Evolutionary conservation across 2,797 vertebrate species (phyloP), one percentile per base, ranked within the genome.

Genomic region (Urosaurus nigricauda): DNA sequence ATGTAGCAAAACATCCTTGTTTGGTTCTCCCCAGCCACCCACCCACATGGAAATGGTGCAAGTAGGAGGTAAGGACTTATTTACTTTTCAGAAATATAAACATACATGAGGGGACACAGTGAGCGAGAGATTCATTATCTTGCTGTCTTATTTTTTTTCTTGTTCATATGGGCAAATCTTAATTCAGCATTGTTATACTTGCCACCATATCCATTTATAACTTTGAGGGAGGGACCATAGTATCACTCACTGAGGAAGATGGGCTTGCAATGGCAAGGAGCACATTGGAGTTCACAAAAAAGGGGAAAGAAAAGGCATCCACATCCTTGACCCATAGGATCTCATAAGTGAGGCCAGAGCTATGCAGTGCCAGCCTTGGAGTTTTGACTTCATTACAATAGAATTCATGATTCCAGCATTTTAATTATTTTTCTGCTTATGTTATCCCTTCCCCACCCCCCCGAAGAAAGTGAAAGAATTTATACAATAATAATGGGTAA

Each of bases 31-130:
- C 58, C 73, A n/a, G n/a, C n/a, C n/a, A 43, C 84, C 58, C 73
- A 43, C 71, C 88, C 73, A 77, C 60, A 26, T 77, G 79, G 71
- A 89, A 86, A 82, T 35, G 70, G 68, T 17, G 12, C 47, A n/a
- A 68, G 84, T 78, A 78, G 87, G 70, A 81, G 88, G 70, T 53
- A 77, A 86, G 43, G 51, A 84, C 79, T 82, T 86, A 70, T 89
- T 86, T 89, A 86, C 58, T 77, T 82, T 78, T 77, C 79, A 43
- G 71, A 85, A 29, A 82, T 47, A 86, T 26, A 35, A 77, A n/a
- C 88, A 82, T n/a, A 79, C 84, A 89, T 82, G 84, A 89, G 58
- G 24, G 58, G 84, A 86, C 58, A 82, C 71, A 77, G 40, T 13
- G 17, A 86, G 43, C 12, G 71, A 82, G 47, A 82, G 71, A 86